Percentiles rank a stretch among this genome's conserved stretches.
Evolutionary conservation across 2,888 invertebrate species (phyloP).

Genomic region (Polyploca ridens): DNA sequence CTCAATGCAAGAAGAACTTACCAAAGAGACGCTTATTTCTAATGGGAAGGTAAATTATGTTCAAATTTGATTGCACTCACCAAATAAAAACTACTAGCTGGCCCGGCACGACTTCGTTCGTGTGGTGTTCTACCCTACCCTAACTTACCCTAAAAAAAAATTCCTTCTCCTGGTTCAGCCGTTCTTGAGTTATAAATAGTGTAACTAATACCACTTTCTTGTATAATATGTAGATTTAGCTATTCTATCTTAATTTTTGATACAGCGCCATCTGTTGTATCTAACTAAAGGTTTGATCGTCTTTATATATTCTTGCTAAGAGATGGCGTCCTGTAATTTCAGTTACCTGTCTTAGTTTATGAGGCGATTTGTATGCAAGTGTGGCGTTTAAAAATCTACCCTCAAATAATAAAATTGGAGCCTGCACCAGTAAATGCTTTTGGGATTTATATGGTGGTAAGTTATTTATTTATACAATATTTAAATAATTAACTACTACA

Average conservation of each 20-base stretch:
- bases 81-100: too few relatives aligned
- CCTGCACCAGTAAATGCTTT: slow-evolving; percentile 89
- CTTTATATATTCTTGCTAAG: not conserved
- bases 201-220: too few relatives aligned
- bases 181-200: too few relatives aligned
- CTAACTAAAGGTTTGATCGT: not conserved
- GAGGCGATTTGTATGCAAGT: slow-evolving; percentile 93
- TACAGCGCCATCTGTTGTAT: too few relatives aligned
- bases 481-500: too few relatives aligned
- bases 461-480: slow-evolving; percentile 31
- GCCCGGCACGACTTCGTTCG: too few relatives aligned
- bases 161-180: too few relatives aligned
- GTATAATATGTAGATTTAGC: too few relatives aligned
- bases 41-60: slow-evolving; percentile 86
- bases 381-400: slow-evolving; percentile 93
- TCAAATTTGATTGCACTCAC: too few relatives aligned
- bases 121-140: too few relatives aligned
- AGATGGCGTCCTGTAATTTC: slow-evolving; percentile 28
- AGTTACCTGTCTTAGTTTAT: slow-evolving; percentile 90
- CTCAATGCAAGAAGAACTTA: slow-evolving; percentile 91
- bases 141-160: too few relatives aligned
- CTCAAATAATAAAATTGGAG: slow-evolving; percentile 88
- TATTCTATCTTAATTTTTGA: too few relatives aligned
- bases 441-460: slow-evolving; percentile 90
- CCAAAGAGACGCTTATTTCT: slow-evolving; percentile 92